A percentile compares a stretch with the other conserved stretches of the same genome.
Conservation (phyloP, 2,113 vertebrate genomes). For the Oreochromis aureus region DNA sequence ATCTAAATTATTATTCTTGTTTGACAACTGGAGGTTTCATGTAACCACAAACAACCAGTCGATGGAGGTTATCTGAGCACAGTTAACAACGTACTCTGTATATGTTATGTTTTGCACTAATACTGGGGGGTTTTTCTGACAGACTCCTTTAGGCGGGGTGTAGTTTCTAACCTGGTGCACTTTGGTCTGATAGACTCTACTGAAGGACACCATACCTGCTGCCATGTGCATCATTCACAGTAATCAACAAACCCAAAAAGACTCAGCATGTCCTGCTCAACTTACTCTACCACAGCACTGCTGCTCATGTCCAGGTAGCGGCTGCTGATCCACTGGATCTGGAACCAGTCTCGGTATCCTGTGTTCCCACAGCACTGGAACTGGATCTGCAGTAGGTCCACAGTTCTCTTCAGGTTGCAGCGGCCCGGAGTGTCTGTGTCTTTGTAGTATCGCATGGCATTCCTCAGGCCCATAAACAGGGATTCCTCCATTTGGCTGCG, state of each 20-base stretch:
- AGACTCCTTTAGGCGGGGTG: background rate
- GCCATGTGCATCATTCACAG: background rate
- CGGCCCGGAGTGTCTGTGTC: constrained; percentile 84
- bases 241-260: background rate
- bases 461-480: constrained; percentile 75
- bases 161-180: background rate
- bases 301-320: constrained; percentile 83
- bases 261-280: constrained; percentile 7
- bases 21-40: background rate
- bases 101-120: background rate
- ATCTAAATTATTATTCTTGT: background rate
- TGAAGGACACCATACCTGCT: background rate
- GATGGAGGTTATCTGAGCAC: background rate
- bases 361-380: constrained; percentile 85
- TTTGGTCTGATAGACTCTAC: background rate
- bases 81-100: background rate
- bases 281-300: constrained; percentile 80
- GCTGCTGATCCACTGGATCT: constrained; percentile 84
- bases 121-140: rapidly evolving
- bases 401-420: constrained; percentile 81
- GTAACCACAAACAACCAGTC: background rate
- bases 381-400: constrained; percentile 83
- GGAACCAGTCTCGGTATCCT: constrained; percentile 85
- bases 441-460: constrained; percentile 81
- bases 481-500: constrained; percentile 78